phyloP scores from a whole-genome alignment of 2,113 vertebrate species.

The Motacilla tschutschensis region DNA sequence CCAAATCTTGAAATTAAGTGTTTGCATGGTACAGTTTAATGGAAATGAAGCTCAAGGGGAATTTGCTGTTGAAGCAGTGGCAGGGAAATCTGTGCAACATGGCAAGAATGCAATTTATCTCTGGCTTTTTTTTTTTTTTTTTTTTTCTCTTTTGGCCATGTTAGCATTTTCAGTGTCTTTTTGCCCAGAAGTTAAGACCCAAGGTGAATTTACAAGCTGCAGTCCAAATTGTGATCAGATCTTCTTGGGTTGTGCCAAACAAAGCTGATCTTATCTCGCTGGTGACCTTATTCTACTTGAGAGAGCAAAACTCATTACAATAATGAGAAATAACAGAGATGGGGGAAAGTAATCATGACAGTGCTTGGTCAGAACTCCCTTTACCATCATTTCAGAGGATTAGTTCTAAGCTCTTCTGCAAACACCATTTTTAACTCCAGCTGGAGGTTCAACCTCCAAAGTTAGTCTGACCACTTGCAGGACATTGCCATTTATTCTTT shows the following conservation, averaged over 20 bases:
- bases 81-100: not conserved
- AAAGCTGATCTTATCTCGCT: slow-evolving; percentile 71
- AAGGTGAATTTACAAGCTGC: slow-evolving; percentile 66
- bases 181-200: slow-evolving; percentile 48
- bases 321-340: slow-evolving; percentile 67
- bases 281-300: slow-evolving; percentile 68
- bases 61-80: not conserved
- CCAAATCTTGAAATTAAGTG: not conserved
- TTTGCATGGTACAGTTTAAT: not conserved
- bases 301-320: slow-evolving; percentile 62
- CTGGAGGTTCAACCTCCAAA: slow-evolving; percentile 37
- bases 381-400: slow-evolving; percentile 57
- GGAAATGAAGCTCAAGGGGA: not conserved
- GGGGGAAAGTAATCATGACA: slow-evolving; percentile 12
- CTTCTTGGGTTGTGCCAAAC: slow-evolving; percentile 62
- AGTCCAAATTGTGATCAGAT: slow-evolving; percentile 65
- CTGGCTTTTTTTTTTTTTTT: not conserved
- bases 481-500: slow-evolving; percentile 21
- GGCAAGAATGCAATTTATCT: not conserved
- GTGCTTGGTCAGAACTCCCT: slow-evolving; percentile 48
- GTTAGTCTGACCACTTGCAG: slow-evolving; percentile 30
- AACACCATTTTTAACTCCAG: slow-evolving; percentile 60
- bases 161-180: slow-evolving; percentile 47
- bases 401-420: slow-evolving; percentile 47
- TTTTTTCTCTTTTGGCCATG: not conserved